Conservation (phyloP, 2,888 invertebrate species). For the Machimus atricapillus region DNA sequence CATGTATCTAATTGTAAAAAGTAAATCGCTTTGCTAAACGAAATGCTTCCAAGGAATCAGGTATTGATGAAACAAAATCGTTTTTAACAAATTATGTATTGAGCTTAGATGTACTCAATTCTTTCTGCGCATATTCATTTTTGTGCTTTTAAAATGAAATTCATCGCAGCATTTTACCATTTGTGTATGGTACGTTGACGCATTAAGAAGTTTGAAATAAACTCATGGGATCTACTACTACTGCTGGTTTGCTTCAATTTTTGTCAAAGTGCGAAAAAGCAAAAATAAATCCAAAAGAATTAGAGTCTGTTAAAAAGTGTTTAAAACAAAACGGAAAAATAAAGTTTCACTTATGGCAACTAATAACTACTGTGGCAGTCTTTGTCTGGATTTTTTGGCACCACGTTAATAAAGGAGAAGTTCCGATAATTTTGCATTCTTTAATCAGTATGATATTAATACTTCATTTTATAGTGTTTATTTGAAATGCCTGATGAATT, state of each 20-base stretch:
- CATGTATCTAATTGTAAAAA: too few relatives aligned
- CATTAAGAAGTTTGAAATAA: not conserved
- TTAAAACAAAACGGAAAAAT: not conserved
- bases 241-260: constrained; percentile 20
- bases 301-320: constrained; percentile 34
- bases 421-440: not conserved
- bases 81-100: not conserved
- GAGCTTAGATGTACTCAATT: not conserved
- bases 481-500: constrained; percentile 47
- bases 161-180: not conserved
- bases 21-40: too few relatives aligned
- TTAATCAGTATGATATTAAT: not conserved
- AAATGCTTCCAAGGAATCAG: not conserved
- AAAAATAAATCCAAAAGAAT: constrained; percentile 5
- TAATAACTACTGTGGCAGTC: not conserved
- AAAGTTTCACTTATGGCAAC: not conserved
- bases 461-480: constrained; percentile 43
- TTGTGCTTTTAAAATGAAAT: not conserved
- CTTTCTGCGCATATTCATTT: not conserved
- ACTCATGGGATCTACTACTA: constrained; percentile 6
- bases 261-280: constrained; percentile 39
- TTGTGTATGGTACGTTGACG: not conserved
- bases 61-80: not conserved
- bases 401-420: constrained; percentile 19
- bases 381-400: not conserved